Base-by-base conservation (phyloP, 2,888 invertebrate species). In the Melipona beecheii region DNA sequence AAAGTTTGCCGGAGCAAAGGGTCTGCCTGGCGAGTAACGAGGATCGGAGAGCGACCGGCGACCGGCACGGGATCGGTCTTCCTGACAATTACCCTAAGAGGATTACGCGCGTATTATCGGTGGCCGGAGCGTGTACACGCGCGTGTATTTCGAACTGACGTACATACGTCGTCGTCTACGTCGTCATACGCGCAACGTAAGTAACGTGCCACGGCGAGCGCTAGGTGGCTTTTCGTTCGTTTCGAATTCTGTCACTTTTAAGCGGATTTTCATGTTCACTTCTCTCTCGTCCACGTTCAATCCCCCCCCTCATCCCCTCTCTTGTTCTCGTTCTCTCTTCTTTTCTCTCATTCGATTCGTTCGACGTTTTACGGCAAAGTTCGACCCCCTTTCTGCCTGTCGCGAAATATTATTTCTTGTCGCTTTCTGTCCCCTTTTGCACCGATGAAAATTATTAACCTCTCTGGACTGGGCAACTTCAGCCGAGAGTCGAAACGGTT, bases 21-120 rank as follows among this genome's bases (percentile, higher is more conserved):
- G 69, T 19, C 36, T 13, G 27, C 24, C 24, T n/a, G 5, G 52
- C 43, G 9, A 49, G 78, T 58, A 78, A 83, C 72, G 84, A 68
- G 75, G 71, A 70, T 77, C 68, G 24, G 52, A 19, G 81, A 81
- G 78, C n/a, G 84, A 88, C 77, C 79, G 65, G 64, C 52, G 31
- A 75, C 2, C 70, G 89, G 43, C 11, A 11, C 43, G 1, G 43
- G 82, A 81, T 87, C 85, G 75, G 81, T 83, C 79, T 86, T 85
- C 81, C 87, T 65, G 79, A 77, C 81, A 87, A 89, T 89, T 89
- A 89, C 87, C 82, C 78, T 87, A 86, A 89, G 86, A 89, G 89
- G 88, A 89, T 89, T 89, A 89, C 71, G 68, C 76, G 74, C 60
- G 79, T 64, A 54, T 70, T 69, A 72, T 77, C 74, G 43, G 31